Base-by-base conservation (phyloP, 30 jellyfish, hydroid and myxozoan species). In the Aurelia aurita region DNA sequence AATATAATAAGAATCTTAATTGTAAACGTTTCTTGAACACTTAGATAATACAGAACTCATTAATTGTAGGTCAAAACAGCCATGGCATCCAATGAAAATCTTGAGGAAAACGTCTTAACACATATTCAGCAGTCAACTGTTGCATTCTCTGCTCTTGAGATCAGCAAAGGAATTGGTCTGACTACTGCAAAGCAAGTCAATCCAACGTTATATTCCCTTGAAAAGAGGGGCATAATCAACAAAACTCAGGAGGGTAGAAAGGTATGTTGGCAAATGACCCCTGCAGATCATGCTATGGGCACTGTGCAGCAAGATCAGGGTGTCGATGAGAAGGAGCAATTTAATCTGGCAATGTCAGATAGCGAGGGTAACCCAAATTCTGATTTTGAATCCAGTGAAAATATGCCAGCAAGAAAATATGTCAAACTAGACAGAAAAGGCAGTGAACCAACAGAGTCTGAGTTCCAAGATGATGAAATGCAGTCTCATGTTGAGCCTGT, bases 131-230 rank as follows among this genome's bases (percentile, higher is more conserved):
- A 58, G 23, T 35, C 46, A 0, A 13, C 2, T 35, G 63, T 12
- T 2, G 25, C 93, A 27, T 28, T 34, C 39, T 46, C 81, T 3
- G 81, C 93, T 10, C 67, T 69, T 27, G 74, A 83, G 29, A 45
- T 83, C 5, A 49, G 86, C 45, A 83, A 71, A 51, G 85, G 79
- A 6, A 32, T 83, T 70, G 93, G 93, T 15, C 66, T 55, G 26
- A n/a, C 27, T 15, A 69, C 86, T 6, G 80, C 93, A 14, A 70
- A 83, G 71, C 77, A 83, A 28, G 77, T 83, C 63, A 71, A 83
- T 44, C 93, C 87, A 55, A 83, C 86, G 3, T 32, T 83, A 26
- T 71, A 83, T 51, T 20, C 81, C 44, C 74, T 83, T 35, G 93
- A 69, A 43, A 83, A 71, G 63, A 61, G 35, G 9, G 81, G 81